Percentiles rank a stretch among this genome's conserved stretches.
Conservation (phyloP, 2,888 invertebrate genomes). For the Tinea semifulvella region DNA sequence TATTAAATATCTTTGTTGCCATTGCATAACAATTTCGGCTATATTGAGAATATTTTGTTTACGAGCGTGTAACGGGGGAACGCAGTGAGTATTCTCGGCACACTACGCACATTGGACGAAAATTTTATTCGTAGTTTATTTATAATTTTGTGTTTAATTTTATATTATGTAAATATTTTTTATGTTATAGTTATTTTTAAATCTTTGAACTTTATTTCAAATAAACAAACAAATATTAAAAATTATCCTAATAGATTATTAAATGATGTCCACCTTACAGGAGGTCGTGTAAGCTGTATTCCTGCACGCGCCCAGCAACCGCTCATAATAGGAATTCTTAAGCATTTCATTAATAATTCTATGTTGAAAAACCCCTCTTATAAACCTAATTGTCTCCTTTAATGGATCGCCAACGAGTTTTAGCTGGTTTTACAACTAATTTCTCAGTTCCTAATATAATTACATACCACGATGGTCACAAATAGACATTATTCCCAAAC, state of each 20-base stretch:
- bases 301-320: conserved; percentile 8
- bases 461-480: background rate
- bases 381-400: conserved; percentile 16
- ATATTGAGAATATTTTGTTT: too few relatives aligned
- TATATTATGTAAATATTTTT: too few relatives aligned
- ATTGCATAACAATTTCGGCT: too few relatives aligned
- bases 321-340: conserved; percentile 40
- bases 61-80: too few relatives aligned
- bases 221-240: background rate
- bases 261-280: background rate
- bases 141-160: too few relatives aligned
- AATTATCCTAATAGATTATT: background rate
- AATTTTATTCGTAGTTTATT: too few relatives aligned
- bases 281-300: conserved; percentile 10
- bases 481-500: background rate
- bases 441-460: conserved; percentile 5
- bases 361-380: conserved; percentile 16
- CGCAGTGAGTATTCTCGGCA: too few relatives aligned
- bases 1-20: too few relatives aligned
- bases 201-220: background rate
- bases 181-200: too few relatives aligned
- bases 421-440: conserved; percentile 13
- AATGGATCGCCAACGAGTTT: conserved; percentile 15
- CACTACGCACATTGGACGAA: too few relatives aligned
- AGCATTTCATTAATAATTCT: conserved; percentile 17